phyloP scores from a whole-genome alignment of 2,113 vertebrate species.

The Ciconia maguari region DNA sequence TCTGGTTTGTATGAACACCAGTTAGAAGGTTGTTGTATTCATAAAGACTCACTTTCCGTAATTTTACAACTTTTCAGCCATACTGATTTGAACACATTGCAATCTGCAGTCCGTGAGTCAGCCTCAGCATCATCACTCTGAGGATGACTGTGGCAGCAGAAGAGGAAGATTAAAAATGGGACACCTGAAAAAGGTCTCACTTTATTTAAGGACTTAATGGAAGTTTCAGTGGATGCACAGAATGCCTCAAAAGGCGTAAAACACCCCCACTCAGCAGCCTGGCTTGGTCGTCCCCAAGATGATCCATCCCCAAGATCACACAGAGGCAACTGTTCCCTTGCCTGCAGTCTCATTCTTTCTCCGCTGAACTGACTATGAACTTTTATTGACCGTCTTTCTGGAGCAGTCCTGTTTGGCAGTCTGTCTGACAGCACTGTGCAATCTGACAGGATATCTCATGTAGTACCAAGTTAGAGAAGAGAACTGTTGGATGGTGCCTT shows the following conservation, averaged over 20 bases:
- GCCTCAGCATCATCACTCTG: neutral
- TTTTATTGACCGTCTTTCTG: neutral
- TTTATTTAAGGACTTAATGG: neutral
- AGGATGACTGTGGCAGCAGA: neutral
- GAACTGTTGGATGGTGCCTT: neutral
- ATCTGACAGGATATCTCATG: too few species aligned
- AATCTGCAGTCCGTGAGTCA: neutral
- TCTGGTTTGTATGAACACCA: neutral
- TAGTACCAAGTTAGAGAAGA: neutral
- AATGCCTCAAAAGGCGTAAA: neutral
- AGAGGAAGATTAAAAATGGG: neutral
- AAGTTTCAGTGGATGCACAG: neutral
- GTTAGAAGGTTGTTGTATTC: neutral
- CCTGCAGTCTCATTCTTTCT: neutral
- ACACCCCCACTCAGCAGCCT: neutral
- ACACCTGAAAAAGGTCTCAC: neutral
- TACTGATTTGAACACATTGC: neutral
- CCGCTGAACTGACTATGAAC: accelerated
- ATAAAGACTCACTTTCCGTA: neutral
- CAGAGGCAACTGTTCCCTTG: neutral
- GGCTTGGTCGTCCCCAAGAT: neutral
- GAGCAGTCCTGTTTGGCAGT: neutral
- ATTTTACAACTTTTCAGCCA: neutral
- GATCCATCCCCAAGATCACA: neutral
- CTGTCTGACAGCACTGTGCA: neutral